Percentiles rank a stretch among this genome's conserved stretches.
Evolutionary conservation across 2,888 invertebrate species (phyloP).

Genomic region (Himalopsyche kuldschensis): DNA sequence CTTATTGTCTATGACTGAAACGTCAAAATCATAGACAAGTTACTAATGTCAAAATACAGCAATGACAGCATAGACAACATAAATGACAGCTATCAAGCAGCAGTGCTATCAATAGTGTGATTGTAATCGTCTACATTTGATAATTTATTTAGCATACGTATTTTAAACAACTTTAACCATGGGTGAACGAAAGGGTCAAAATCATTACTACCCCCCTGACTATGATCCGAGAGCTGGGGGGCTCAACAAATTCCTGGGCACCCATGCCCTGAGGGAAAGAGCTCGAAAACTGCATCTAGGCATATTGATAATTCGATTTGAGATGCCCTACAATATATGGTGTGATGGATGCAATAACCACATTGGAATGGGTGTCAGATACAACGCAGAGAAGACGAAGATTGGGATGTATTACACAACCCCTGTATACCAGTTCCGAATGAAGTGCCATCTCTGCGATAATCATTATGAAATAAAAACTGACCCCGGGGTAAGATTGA

Average conservation of each 20-base stretch:
- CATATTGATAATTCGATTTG: slow-evolving; percentile 94
- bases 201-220: slow-evolving; percentile 98
- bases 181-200: slow-evolving; percentile 98
- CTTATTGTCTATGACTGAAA: neutral
- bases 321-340: slow-evolving; percentile 99
- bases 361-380: slow-evolving; percentile 98
- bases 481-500: slow-evolving; percentile 83
- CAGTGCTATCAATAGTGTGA: too few relatives aligned
- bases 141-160: too few relatives aligned
- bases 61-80: too few relatives aligned
- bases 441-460: slow-evolving; percentile 98
- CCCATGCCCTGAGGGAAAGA: slow-evolving; percentile 93
- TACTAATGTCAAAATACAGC: too few relatives aligned
- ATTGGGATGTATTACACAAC: slow-evolving; percentile 98
- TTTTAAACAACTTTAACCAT: slow-evolving; percentile 53
- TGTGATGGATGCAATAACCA: slow-evolving; percentile 98
- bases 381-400: slow-evolving; percentile 91
- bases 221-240: slow-evolving; percentile 95
- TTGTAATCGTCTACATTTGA: too few relatives aligned
- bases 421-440: slow-evolving; percentile 95
- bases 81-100: too few relatives aligned
- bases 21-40: too few relatives aligned
- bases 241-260: slow-evolving; percentile 90
- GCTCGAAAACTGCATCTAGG: slow-evolving; percentile 95
- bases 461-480: slow-evolving; percentile 98